phyloP scores from a whole-genome alignment of 2,113 vertebrate species.

The Synchiropus splendidus region DNA sequence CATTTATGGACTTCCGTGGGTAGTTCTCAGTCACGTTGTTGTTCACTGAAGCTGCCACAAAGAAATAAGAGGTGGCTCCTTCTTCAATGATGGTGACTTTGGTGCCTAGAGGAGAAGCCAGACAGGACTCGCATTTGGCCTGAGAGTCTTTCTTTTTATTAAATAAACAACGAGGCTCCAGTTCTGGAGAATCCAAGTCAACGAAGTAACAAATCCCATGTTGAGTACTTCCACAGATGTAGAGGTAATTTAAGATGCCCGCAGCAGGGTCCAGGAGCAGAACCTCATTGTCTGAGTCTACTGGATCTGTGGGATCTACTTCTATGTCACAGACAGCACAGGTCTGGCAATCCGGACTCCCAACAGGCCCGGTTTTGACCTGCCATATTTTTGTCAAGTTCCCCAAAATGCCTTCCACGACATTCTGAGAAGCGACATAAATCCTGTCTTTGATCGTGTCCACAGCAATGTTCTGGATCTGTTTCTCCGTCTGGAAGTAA shows the following conservation, averaged over 20 bases:
- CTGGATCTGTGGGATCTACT: constrained; percentile 13
- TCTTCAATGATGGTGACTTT: constrained; percentile 65
- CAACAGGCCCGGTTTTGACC: constrained; percentile 74
- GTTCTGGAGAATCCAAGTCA: accelerated
- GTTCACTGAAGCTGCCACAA: constrained; percentile 75
- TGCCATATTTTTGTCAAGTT: constrained; percentile 46
- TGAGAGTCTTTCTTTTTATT: constrained; percentile 48
- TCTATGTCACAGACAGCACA: constrained; percentile 60
- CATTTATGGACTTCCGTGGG: constrained; percentile 75
- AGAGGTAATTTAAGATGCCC: constrained; percentile 45
- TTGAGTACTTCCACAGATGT: constrained; percentile 75
- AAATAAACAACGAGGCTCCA: constrained; percentile 66
- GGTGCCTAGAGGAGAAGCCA: constrained; percentile 85
- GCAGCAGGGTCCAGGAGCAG: constrained; percentile 69
- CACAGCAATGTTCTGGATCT: constrained; percentile 74
- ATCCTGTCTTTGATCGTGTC: constrained; percentile 22
- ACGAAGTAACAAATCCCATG: constrained; percentile 79
- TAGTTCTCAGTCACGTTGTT: constrained; percentile 52
- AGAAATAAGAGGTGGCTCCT: constrained; percentile 61
- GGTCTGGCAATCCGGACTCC: constrained; percentile 68
- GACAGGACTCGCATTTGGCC: constrained; percentile 70
- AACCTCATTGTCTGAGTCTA: constrained; percentile 74
- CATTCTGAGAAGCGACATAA: constrained; percentile 80
- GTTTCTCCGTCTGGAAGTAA: constrained; percentile 50
- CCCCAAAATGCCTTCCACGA: constrained; percentile 62